phyloP scores from a whole-genome alignment of 2,113 vertebrate species.

The Bolborhynchus lineola region DNA sequence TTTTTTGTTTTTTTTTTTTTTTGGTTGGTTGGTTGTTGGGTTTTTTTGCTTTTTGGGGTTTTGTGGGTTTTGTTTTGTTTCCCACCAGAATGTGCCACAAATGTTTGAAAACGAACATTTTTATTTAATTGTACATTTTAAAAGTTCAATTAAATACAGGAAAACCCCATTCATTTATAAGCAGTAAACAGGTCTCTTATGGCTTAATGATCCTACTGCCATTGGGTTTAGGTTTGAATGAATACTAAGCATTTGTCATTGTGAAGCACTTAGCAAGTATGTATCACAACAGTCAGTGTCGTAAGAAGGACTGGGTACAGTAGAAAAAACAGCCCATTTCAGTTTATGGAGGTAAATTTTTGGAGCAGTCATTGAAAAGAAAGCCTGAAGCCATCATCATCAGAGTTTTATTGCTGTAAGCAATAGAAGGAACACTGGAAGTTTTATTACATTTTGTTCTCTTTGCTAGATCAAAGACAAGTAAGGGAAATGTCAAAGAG shows the following conservation, averaged over 20 bases:
- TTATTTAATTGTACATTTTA: neutral
- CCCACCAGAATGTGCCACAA: neutral
- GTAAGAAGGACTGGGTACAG: neutral
- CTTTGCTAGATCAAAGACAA: neutral
- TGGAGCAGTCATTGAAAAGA: neutral
- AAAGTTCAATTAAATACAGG: neutral
- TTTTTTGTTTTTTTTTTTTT: too few relatives aligned
- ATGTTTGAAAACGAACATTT: neutral
- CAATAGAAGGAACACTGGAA: neutral
- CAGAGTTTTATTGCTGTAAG: neutral
- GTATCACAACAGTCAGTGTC: neutral
- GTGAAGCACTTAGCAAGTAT: neutral
- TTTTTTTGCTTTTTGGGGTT: neutral
- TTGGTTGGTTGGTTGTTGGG: too few relatives aligned
- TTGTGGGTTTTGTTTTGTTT: too few relatives aligned
- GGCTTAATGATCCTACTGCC: neutral
- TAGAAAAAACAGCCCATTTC: neutral
- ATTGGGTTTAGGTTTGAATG: neutral
- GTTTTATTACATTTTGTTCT: neutral
- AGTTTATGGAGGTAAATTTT: neutral
- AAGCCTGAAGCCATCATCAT: neutral
- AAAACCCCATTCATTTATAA: neutral
- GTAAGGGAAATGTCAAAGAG: neutral
- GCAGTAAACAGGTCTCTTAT: neutral
- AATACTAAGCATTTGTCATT: neutral